Conservation (phyloP, 1,140 invertebrate genomes). For the Wiebesia pumilae region DNA sequence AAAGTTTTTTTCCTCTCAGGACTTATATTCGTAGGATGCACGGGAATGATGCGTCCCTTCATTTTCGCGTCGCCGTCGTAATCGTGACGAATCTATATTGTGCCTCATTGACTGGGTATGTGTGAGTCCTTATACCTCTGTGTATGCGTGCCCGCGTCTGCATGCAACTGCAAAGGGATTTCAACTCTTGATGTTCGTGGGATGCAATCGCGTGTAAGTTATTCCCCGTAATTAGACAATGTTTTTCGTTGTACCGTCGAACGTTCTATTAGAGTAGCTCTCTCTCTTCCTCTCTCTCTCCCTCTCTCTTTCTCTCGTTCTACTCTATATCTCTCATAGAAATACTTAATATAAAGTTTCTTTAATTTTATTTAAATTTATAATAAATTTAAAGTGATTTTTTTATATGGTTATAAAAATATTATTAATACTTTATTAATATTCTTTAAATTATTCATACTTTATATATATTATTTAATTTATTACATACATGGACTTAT, state of each 20-base stretch:
- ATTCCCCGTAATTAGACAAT: slow-evolving; percentile 39
- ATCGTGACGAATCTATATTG: slow-evolving; percentile 30
- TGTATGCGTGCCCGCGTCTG: neutral
- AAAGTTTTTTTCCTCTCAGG: slow-evolving; percentile 20
- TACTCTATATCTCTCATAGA: neutral
- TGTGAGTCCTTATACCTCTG: neutral
- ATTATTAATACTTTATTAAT: too few relatives aligned
- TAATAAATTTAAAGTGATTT: too few relatives aligned
- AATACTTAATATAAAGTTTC: too few relatives aligned
- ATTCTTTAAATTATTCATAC: too few relatives aligned
- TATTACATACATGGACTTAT: too few relatives aligned
- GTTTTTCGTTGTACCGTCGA: slow-evolving; percentile 36
- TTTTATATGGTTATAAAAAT: too few relatives aligned
- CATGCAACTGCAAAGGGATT: slow-evolving; percentile 11
- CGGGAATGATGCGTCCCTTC: neutral
- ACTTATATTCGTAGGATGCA: neutral
- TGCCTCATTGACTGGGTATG: neutral
- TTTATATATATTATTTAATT: too few relatives aligned
- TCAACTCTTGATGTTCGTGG: neutral
- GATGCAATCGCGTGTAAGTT: slow-evolving; percentile 16
- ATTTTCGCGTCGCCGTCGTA: neutral
- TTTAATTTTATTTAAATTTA: too few relatives aligned
- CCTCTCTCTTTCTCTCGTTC: neutral
- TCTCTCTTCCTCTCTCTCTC: slow-evolving; percentile 3
- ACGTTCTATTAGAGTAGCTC: slow-evolving; percentile 30